Conservation (phyloP, 2,113 vertebrate genomes). For the Heliornis fulica region DNA sequence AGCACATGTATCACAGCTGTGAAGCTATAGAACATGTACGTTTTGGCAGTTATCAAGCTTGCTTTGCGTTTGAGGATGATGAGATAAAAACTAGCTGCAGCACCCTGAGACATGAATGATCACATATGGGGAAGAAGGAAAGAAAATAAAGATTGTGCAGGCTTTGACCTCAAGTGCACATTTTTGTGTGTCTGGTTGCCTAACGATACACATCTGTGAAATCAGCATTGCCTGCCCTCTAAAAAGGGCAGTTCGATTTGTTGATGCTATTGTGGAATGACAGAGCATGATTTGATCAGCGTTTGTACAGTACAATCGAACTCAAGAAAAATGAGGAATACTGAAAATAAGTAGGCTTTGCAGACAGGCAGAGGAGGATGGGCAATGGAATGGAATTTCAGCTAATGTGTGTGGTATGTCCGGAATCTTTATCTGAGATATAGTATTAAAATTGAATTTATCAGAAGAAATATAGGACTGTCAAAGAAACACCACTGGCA, state of each 20-base stretch:
- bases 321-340: slow-evolving; percentile 7
- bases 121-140: slow-evolving; percentile 6
- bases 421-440: background rate
- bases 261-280: background rate
- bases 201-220: slow-evolving; percentile 44
- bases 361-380: slow-evolving; percentile 3
- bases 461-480: slow-evolving; percentile 38
- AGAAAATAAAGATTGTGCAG: slow-evolving; percentile 20
- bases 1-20: slow-evolving; percentile 41
- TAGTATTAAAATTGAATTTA: slow-evolving; percentile 37
- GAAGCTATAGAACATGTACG: background rate
- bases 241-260: background rate
- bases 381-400: slow-evolving; percentile 13
- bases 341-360: background rate
- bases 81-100: slow-evolving; percentile 32
- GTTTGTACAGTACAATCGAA: background rate
- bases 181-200: slow-evolving; percentile 36
- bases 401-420: slow-evolving; percentile 12
- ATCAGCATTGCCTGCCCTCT: background rate
- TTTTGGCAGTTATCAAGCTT: background rate
- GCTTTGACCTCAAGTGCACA: slow-evolving; percentile 14
- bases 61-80: background rate
- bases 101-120: background rate
- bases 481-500: slow-evolving; percentile 11
- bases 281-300: background rate